phyloP scores from a whole-genome alignment of 2,113 vertebrate genomes.

The Nycticryphes semicollaris region DNA sequence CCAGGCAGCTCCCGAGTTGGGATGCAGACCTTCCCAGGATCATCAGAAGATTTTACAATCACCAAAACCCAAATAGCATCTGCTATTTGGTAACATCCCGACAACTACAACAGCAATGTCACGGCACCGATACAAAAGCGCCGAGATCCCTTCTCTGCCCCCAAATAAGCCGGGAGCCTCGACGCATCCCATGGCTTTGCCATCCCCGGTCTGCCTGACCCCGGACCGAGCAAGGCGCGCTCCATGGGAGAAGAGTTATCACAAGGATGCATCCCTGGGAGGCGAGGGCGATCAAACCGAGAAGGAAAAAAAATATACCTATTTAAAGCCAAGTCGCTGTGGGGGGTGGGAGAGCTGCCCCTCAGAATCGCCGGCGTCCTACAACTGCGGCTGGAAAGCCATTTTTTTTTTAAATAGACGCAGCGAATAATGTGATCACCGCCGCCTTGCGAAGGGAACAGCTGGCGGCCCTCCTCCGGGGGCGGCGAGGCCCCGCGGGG shows the following conservation, averaged over 20 bases:
- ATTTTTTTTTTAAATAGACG: slow-evolving; percentile 53
- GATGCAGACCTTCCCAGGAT: neutral
- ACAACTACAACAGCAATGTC: neutral
- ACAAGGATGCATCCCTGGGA: neutral
- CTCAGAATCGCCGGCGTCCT: neutral
- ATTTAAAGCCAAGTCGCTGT: neutral
- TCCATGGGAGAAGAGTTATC: neutral
- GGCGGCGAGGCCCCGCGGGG: neutral
- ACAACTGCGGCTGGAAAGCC: slow-evolving; percentile 11
- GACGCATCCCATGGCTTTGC: neutral
- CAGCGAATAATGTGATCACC: slow-evolving; percentile 4
- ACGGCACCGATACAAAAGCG: neutral
- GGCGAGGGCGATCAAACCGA: neutral
- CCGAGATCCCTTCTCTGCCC: neutral
- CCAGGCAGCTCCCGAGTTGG: neutral
- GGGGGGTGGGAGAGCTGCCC: neutral
- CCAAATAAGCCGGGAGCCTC: neutral
- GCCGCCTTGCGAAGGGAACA: neutral
- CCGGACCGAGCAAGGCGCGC: neutral
- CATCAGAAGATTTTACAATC: neutral
- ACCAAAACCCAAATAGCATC: neutral
- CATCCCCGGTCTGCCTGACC: neutral
- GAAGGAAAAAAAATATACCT: neutral
- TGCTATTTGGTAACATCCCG: neutral
- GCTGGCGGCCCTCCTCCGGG: neutral